Conservation (phyloP, 2,797 vertebrate species). For the Schizopygopsis pylzovi region DNA sequence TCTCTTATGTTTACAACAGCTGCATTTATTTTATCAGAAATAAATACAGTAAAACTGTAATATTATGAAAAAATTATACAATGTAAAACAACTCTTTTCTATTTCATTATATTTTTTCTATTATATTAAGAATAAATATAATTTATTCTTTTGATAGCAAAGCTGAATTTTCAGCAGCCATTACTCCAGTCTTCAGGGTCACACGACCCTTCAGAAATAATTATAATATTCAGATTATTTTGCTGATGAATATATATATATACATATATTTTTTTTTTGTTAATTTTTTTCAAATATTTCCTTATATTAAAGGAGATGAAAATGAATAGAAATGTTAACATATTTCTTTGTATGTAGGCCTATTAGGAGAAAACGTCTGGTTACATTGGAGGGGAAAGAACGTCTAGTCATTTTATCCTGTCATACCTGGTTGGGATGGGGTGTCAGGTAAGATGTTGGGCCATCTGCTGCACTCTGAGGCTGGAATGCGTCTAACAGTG, state of each 20-base stretch:
- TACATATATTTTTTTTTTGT: too few relatives aligned
- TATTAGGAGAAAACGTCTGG: neutral
- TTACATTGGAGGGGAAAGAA: neutral
- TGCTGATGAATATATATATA: neutral
- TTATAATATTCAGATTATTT: neutral
- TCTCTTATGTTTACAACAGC: too few relatives aligned
- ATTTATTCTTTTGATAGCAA: neutral
- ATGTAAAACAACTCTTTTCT: too few relatives aligned
- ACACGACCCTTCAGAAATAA: neutral
- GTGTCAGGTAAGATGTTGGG: neutral
- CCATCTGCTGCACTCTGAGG: conserved; percentile 11
- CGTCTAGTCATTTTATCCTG: neutral
- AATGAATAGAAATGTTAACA: neutral
- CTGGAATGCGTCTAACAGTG: neutral
- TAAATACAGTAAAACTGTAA: too few relatives aligned
- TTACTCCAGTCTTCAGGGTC: too few relatives aligned
- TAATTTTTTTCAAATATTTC: neutral
- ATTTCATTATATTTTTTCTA: neutral
- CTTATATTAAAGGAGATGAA: neutral
- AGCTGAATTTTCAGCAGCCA: too few relatives aligned
- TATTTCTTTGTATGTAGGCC: neutral
- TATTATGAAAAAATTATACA: too few relatives aligned
- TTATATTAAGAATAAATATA: too few relatives aligned
- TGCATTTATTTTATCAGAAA: too few relatives aligned
- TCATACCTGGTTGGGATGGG: neutral